Percentiles rank a stretch among this genome's conserved stretches.
These are phyloP conservation scores for Bubo scandiacus DNA, from an alignment of 2,113 vertebrate genomes.

Conservation along the genomic window DNA sequence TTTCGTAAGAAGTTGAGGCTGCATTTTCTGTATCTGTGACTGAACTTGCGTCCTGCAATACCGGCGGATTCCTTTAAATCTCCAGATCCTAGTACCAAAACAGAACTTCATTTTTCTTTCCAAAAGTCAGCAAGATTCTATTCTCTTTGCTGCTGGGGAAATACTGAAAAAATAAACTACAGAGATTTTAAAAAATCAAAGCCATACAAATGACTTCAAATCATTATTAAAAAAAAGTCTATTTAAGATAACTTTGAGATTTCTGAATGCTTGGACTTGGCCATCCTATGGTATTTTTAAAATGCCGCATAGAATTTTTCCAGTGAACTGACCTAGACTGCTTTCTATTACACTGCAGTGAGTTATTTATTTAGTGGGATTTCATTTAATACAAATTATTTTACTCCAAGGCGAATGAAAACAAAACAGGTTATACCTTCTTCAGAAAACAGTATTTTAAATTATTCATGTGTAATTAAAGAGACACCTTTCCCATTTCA, in stretches of 20 bases:
- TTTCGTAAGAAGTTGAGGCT: neutral
- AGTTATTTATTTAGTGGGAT: neutral
- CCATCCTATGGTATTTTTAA: neutral
- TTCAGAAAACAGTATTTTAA: neutral
- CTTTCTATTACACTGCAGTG: neutral
- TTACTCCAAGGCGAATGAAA: neutral
- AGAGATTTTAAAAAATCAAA: neutral
- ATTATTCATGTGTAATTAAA: neutral
- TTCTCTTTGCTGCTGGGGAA: neutral
- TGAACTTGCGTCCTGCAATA: neutral
- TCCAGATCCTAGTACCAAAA: neutral
- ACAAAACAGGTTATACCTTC: neutral
- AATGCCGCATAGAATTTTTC: neutral
- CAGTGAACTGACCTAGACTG: neutral
- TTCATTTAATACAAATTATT: neutral
- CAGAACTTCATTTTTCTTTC: neutral
- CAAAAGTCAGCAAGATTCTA: neutral
- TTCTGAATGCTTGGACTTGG: neutral
- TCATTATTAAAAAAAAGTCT: neutral
- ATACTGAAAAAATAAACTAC: neutral
- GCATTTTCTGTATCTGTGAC: neutral
- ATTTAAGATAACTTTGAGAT: neutral
- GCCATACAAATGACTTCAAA: neutral
- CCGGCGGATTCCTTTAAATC: neutral
- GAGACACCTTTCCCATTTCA: neutral